These are phyloP conservation scores for Drosophila demipolita DNA, from an alignment of 2,888 invertebrate species.

Conservation along the genomic window DNA sequence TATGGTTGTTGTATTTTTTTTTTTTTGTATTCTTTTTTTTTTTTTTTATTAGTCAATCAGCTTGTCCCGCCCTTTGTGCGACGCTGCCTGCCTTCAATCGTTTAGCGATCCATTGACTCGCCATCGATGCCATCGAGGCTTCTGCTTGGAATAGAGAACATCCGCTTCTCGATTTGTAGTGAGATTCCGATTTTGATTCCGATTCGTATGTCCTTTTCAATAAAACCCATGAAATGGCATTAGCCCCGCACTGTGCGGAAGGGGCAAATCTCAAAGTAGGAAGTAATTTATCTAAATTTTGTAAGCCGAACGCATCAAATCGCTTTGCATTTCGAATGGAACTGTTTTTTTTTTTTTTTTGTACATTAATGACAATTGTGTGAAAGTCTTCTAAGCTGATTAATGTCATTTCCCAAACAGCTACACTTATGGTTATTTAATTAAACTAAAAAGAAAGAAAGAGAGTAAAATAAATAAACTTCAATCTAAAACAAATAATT, in stretches of 20 bases:
- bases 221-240: constrained; percentile 49
- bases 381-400: constrained; percentile 58
- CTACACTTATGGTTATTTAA: background rate
- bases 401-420: constrained; percentile 40
- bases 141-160: constrained; percentile 43
- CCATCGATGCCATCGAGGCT: constrained; percentile 19
- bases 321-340: constrained; percentile 49
- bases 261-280: constrained; percentile 47
- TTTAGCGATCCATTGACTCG: constrained; percentile 56
- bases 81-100: constrained; percentile 44
- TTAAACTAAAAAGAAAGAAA: background rate
- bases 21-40: constrained; percentile 11
- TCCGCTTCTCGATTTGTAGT: constrained; percentile 30
- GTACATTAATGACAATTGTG: constrained; percentile 40
- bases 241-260: constrained; percentile 25
- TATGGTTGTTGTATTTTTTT: background rate
- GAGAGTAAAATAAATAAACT: background rate
- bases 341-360: constrained; percentile 14
- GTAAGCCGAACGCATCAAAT: constrained; percentile 48
- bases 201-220: constrained; percentile 34
- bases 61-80: constrained; percentile 52
- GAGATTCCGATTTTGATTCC: background rate
- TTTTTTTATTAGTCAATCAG: constrained; percentile 70
- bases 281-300: constrained; percentile 67
- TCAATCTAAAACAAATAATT: background rate